Conservation (phyloP, 2,888 invertebrate species). For the Agrochola macilenta region DNA sequence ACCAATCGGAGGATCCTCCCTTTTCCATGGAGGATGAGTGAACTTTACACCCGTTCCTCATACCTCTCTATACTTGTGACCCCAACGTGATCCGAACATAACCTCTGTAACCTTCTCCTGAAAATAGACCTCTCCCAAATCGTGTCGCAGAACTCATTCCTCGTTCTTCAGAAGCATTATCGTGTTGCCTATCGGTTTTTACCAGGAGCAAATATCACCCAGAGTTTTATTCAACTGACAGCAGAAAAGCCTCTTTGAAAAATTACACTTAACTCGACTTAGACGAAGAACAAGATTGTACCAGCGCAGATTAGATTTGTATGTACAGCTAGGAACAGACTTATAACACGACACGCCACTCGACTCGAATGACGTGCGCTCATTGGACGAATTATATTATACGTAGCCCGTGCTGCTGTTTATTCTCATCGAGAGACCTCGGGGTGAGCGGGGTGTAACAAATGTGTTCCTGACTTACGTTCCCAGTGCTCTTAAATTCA, state of each 20-base stretch:
- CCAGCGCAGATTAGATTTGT: constrained; percentile 18
- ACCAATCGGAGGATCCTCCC: too few relatives aligned
- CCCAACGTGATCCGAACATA: too few relatives aligned
- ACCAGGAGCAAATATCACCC: too few relatives aligned
- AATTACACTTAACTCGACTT: constrained; percentile 11
- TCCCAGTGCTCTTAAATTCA: constrained; percentile 26
- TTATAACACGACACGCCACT: constrained; percentile 4
- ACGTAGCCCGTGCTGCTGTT: not conserved
- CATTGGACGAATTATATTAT: constrained; percentile 32
- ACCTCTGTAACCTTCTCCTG: too few relatives aligned
- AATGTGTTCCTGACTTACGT: constrained; percentile 21
- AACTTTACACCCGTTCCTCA: too few relatives aligned
- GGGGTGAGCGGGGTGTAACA: not conserved
- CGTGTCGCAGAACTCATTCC: too few relatives aligned
- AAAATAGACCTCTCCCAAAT: too few relatives aligned
- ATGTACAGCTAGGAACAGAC: constrained; percentile 15
- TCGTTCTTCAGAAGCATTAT: too few relatives aligned
- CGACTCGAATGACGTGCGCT: constrained; percentile 14
- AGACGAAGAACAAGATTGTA: constrained; percentile 12
- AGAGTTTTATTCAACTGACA: not conserved
- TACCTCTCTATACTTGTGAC: too few relatives aligned
- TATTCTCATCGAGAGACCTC: constrained; percentile 3
- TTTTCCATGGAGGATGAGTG: too few relatives aligned
- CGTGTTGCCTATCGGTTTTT: too few relatives aligned
- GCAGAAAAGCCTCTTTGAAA: constrained; percentile 3